Percentiles rank a stretch among this genome's conserved stretches.
phyloP scores from a whole-genome alignment of 2,113 vertebrate genomes.

The Todiramphus saurophagus region DNA sequence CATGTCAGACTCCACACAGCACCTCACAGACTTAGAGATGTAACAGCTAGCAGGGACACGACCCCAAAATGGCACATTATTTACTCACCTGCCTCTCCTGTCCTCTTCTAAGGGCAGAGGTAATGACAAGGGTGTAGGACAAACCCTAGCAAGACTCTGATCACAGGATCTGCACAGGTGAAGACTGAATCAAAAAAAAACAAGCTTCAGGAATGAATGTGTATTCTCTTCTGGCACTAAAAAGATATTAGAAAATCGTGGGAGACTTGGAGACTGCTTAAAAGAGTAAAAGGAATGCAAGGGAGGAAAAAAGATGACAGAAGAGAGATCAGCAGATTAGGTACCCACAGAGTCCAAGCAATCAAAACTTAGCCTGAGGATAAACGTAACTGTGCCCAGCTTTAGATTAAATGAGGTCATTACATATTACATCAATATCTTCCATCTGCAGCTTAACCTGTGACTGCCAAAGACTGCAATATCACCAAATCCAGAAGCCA shows the following conservation, averaged over 20 bases:
- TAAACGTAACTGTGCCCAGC: not conserved
- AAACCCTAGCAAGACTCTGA: not conserved
- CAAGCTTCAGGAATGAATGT: not conserved
- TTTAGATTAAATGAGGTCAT: slow-evolving; percentile 4
- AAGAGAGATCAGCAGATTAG: not conserved
- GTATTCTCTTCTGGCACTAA: not conserved
- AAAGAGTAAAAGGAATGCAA: not conserved
- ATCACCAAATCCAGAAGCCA: not conserved
- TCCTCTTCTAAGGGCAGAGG: not conserved
- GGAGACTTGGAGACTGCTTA: not conserved
- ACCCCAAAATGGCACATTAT: not conserved
- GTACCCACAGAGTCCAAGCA: rapidly evolving
- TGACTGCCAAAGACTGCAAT: not conserved
- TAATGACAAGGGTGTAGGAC: not conserved
- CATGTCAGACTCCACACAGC: not conserved
- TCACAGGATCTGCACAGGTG: not conserved
- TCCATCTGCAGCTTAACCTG: not conserved
- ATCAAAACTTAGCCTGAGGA: not conserved
- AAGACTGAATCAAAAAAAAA: not conserved
- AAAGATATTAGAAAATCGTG: not conserved
- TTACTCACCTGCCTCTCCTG: not conserved
- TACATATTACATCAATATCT: not conserved
- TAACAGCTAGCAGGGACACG: rapidly evolving
- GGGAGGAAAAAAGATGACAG: not conserved
- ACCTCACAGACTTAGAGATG: not conserved